A percentile compares a stretch with the other conserved stretches of the same genome.
phyloP scores from a whole-genome alignment of 2,888 invertebrate species.

The Macrosiphum euphorbiae region DNA sequence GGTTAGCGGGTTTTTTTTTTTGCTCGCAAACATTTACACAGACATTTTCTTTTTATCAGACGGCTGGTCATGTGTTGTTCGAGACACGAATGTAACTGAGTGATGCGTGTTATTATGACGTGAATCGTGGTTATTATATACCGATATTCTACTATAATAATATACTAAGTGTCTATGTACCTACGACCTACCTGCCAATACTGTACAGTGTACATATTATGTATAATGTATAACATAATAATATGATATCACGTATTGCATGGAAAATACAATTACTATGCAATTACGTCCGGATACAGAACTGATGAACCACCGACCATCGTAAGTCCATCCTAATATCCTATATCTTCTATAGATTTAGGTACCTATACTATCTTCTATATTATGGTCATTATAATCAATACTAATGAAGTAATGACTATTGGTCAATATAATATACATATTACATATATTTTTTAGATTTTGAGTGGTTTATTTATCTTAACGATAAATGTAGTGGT shows the following conservation, averaged over 20 bases:
- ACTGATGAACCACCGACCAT: neutral
- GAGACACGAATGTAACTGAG: neutral
- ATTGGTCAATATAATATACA: neutral
- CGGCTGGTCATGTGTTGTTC: neutral
- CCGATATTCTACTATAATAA: neutral
- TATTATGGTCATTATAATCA: neutral
- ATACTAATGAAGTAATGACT: neutral
- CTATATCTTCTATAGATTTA: neutral
- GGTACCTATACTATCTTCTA: neutral
- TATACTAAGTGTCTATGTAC: neutral
- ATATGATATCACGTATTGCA: neutral
- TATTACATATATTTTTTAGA: neutral
- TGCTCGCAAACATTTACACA: neutral
- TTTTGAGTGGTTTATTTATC: neutral
- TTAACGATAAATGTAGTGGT: neutral
- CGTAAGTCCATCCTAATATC: neutral
- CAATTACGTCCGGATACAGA: neutral
- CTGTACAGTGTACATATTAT: neutral
- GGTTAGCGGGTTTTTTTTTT: slow-evolving; percentile 45
- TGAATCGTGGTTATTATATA: neutral
- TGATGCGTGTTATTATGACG: slow-evolving; percentile 26
- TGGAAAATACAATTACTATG: neutral
- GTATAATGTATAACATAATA: neutral
- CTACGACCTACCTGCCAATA: neutral
- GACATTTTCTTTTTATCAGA: neutral